Base-by-base conservation (phyloP, 2,113 vertebrate species). In the Vulpes lagopus region DNA sequence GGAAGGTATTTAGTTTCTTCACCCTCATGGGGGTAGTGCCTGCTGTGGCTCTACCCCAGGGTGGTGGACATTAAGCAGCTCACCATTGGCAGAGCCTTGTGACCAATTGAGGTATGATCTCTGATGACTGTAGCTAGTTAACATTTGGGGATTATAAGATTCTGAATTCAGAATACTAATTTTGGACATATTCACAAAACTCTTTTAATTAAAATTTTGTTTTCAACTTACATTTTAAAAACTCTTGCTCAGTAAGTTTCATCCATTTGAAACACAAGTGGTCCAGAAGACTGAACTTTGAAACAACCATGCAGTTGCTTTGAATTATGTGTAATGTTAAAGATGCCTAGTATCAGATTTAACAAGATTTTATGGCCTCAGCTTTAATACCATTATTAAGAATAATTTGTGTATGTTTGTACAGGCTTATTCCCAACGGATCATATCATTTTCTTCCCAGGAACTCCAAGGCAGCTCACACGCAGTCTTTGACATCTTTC, bases 331-430 rank as follows among this genome's bases (percentile, higher is more conserved):
- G 32, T 53, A 27, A 35, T 59, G 27, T 82, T 91, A 43, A 97
- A 95, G 88, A 89, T 85, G 22, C 27, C 23, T 83, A 17, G 51
- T 35, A 79, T 95, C 94, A 89, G 19, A 85, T 81, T 96, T 84
- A 82, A 81, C 19, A 89, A 91, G 59, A 16, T 76, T 93, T 62
- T 73, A 78, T 73, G 88, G 65, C 71, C 71, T 97, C 79, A 25
- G 27, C 80, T 96, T 94, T 90, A 64, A 84, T 60, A 90, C 43
- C 57, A 32, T 90, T 94, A 92, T 84, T 67, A 57, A 79, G 35
- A 95, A 92, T 23, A 94, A 95, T 94, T 57, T 94, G 84, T 67
- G 30, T 86, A 23, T 91, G 11, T 97, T 95, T 95, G 19, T 80
- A 71, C 69, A 94, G 79, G 59, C 57, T 64, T 73, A 38, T 38